Percentiles rank a stretch among this genome's conserved stretches.
These are phyloP conservation scores for Tapirus indicus DNA, from an alignment of 2,797 vertebrate genomes.

Conservation along the genomic window DNA sequence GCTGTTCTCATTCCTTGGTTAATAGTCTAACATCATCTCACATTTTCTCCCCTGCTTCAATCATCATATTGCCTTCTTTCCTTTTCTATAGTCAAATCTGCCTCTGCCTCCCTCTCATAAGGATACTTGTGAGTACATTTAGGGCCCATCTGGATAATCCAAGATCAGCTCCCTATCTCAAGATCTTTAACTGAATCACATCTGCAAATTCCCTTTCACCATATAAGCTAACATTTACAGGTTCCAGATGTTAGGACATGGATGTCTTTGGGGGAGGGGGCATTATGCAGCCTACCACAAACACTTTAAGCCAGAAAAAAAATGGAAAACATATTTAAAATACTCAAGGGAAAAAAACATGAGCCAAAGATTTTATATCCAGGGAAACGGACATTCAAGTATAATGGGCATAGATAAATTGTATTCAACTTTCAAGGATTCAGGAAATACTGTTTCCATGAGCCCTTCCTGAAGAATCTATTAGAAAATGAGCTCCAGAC, in stretches of 20 bases:
- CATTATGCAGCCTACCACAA: not conserved
- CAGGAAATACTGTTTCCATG: not conserved
- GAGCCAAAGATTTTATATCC: not conserved
- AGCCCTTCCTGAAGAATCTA: not conserved
- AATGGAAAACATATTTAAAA: constrained; percentile 9
- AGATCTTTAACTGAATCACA: not conserved
- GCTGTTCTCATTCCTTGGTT: not conserved
- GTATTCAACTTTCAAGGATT: not conserved
- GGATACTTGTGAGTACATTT: not conserved
- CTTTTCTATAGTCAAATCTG: not conserved
- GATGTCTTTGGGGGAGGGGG: not conserved
- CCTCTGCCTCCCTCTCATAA: not conserved
- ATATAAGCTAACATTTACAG: not conserved
- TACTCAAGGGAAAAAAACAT: not conserved
- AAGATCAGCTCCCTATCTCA: not conserved
- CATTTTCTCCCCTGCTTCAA: not conserved
- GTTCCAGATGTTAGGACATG: not conserved
- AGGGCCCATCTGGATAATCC: not conserved
- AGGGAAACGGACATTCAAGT: not conserved
- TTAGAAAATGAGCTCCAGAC: not conserved
- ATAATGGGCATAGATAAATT: not conserved
- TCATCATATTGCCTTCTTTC: not conserved
- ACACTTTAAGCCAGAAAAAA: not conserved
- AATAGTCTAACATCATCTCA: not conserved
- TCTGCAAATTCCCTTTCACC: not conserved